These are phyloP conservation scores for Malacoctenus gilli DNA, from an alignment of 2,797 vertebrate species.

Conservation along the genomic window DNA sequence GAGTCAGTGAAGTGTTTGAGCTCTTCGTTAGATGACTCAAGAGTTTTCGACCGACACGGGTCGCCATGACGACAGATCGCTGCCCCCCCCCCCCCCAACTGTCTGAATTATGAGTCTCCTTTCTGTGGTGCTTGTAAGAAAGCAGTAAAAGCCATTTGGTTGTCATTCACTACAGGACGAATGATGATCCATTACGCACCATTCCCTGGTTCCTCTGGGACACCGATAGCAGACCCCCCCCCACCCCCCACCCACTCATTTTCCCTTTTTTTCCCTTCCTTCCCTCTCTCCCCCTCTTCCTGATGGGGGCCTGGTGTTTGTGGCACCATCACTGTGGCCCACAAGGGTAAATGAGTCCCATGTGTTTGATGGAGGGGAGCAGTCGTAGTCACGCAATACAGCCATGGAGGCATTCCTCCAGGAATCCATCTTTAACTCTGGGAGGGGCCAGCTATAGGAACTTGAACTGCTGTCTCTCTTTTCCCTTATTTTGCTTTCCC, in stretches of 20 bases:
- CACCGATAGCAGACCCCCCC: constrained; percentile 41
- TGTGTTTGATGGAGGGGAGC: constrained; percentile 79
- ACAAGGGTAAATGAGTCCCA: constrained; percentile 82
- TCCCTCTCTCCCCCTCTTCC: constrained; percentile 54
- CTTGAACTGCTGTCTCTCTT: constrained; percentile 44
- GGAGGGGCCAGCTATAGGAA: constrained; percentile 57
- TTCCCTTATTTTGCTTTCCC: constrained; percentile 44
- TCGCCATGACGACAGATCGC: constrained; percentile 38
- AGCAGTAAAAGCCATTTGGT: constrained; percentile 61
- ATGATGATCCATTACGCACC: constrained; percentile 60
- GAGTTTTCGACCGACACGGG: constrained; percentile 37
- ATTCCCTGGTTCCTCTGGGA: constrained; percentile 48
- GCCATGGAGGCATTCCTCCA: constrained; percentile 76
- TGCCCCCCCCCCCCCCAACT: constrained; percentile 29
- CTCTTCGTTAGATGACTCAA: constrained; percentile 34
- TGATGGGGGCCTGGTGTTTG: constrained; percentile 74
- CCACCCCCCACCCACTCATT: constrained; percentile 40
- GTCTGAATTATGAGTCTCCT: constrained; percentile 54
- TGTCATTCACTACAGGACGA: constrained; percentile 51
- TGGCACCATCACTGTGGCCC: constrained; percentile 78
- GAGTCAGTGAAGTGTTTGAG: constrained; percentile 16
- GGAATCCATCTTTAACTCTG: constrained; percentile 75
- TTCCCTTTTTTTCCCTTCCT: constrained; percentile 43
- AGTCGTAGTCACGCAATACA: constrained; percentile 79
- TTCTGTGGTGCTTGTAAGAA: constrained; percentile 46